Base-by-base conservation (phyloP, 2,888 invertebrate genomes). In the Hydrotaea cyrtoneurina region DNA sequence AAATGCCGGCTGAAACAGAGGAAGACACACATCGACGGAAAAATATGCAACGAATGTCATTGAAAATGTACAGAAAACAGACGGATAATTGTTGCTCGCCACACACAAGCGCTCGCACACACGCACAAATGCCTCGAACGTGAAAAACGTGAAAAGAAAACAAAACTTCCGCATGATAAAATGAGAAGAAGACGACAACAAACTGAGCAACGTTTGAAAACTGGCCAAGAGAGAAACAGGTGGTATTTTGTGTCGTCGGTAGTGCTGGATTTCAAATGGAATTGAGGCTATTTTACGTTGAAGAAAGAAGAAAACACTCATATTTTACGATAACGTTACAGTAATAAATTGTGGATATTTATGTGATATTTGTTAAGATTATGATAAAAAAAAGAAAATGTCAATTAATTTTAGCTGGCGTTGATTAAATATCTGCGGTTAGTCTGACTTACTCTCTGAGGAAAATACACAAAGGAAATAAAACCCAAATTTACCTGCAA, bases 401-500 rank as follows among this genome's bases (percentile, higher is more conserved):
- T 62, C 53, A 4, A 50, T 15, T 53, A 78, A 69, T 62, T 43
- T 78, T 55, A 55, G 64, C 64, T 53, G 39, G n/a, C 31, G n/a
- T 39, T 82, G 39, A 17, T n/a, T 21, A 50, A 50, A 50, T 50
- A n/a, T n/a, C n/a, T 39, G 11, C 4, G 2, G 50, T 46, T 10
- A 59, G 73, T 31, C 39, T 4, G 7, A 31, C 31, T 31, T 31
- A 31, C 31, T 31, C 7, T 36, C 72, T 72, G n/a, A n/a, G n/a
- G n/a, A n/a, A n/a, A n/a, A n/a, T n/a, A n/a, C n/a, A n/a, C n/a
- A 31, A 55, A 80, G 53, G 74, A 77, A 83, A 62, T 23, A 73
- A 80, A 21, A 17, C 36, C 23, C 23, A 59, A 59, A 31, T 13
- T 74, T 83, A 80, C 83, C 83, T 83, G 74, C 5, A 83, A 80